Conservation (phyloP, 53 echinoderm and acorn worm species). For the Stichopus horrens region DNA sequence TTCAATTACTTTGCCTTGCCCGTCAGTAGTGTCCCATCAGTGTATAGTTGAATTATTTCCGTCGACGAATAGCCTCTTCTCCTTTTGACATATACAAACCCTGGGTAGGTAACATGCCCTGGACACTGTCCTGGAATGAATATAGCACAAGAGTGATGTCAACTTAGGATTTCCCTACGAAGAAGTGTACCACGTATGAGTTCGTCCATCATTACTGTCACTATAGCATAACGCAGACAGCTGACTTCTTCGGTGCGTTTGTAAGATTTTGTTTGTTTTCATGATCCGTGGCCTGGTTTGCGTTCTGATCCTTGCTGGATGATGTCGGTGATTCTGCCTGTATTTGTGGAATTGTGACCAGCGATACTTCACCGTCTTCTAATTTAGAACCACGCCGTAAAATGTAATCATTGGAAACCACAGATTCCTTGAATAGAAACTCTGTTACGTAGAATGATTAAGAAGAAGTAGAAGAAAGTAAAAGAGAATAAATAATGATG, state of each 20-base stretch:
- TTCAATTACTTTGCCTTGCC: too few relatives aligned
- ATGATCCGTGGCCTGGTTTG: background rate
- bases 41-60: too few relatives aligned
- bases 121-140: too few relatives aligned
- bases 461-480: background rate
- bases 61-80: too few relatives aligned
- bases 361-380: background rate
- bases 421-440: constrained; percentile 13
- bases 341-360: background rate
- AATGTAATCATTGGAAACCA: constrained; percentile 10
- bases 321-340: background rate
- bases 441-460: background rate
- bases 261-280: background rate
- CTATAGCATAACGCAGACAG: background rate
- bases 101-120: too few relatives aligned
- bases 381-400: background rate
- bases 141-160: too few relatives aligned
- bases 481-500: background rate
- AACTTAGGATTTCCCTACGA: too few relatives aligned
- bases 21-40: too few relatives aligned
- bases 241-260: background rate
- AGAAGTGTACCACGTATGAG: too few relatives aligned
- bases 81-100: too few relatives aligned
- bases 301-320: background rate
- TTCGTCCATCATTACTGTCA: background rate